phyloP scores from a whole-genome alignment of 1,140 invertebrate species.

The Cecropterus lyciades region DNA sequence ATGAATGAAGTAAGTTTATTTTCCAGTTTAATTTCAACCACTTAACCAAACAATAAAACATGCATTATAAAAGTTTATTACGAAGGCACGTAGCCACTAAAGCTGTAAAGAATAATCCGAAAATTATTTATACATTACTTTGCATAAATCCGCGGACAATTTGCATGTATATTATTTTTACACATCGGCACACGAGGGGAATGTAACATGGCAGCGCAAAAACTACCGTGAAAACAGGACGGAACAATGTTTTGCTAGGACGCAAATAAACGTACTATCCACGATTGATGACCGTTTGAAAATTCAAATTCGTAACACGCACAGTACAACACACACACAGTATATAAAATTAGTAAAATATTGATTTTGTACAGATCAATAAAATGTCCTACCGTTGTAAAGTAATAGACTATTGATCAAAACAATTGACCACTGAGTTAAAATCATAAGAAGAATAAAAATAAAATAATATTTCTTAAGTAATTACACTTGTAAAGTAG shows the following conservation, averaged over 20 bases:
- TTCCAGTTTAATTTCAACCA: neutral
- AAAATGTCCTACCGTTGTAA: no score
- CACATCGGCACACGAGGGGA: conserved; percentile 6
- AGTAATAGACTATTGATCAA: no score
- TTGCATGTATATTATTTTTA: conserved; percentile 38
- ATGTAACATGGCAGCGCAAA: conserved; percentile 29
- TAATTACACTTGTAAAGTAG: no score
- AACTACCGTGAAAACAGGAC: conserved; percentile 27
- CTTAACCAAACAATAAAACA: neutral
- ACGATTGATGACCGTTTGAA: conserved; percentile 28
- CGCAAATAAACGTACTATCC: conserved; percentile 15
- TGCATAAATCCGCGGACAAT: conserved; percentile 34
- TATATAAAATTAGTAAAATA: neutral
- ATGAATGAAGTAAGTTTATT: no score
- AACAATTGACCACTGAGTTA: no score
- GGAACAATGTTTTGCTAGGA: conserved; percentile 27
- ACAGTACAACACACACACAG: no score
- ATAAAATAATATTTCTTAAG: no score
- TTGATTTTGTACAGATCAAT: no score
- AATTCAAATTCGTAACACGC: conserved; percentile 26
- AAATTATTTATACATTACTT: conserved; percentile 30
- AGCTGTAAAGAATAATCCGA: conserved; percentile 24
- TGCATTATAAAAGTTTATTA: conserved; percentile 18
- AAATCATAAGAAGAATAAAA: no score
- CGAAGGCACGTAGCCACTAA: conserved; percentile 25